phyloP scores from a whole-genome alignment of 64 coral and sea anemone species.

The Platygyra sinensis region DNA sequence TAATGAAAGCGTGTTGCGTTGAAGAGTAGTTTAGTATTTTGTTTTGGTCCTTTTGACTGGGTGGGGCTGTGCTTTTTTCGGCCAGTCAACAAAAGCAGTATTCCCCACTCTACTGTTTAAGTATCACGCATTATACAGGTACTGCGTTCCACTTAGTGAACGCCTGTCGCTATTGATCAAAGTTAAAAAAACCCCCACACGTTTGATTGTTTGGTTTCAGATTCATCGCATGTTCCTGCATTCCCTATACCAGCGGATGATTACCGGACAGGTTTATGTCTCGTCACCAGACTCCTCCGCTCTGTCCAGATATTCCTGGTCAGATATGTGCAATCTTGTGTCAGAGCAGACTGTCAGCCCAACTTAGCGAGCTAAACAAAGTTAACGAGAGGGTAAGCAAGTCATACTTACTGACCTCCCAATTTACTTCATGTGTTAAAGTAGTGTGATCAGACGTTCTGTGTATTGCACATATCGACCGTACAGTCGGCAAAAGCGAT shows the following conservation, averaged over 20 bases:
- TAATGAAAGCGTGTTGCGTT: too few relatives aligned
- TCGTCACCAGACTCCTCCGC: slow-evolving; percentile 68
- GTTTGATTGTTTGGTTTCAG: slow-evolving; percentile 24
- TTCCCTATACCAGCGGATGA: slow-evolving; percentile 92
- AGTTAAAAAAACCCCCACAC: background rate
- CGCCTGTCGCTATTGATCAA: background rate
- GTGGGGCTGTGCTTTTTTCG: too few relatives aligned
- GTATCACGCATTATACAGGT: too few relatives aligned
- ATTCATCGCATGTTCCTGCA: slow-evolving; percentile 81
- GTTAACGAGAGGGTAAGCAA: slow-evolving; percentile 75
- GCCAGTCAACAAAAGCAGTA: too few relatives aligned
- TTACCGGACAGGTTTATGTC: slow-evolving; percentile 90
- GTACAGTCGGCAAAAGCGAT: too few relatives aligned
- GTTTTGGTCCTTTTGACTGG: too few relatives aligned
- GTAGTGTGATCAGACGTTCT: too few relatives aligned
- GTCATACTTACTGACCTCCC: background rate
- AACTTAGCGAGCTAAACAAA: slow-evolving; percentile 80
- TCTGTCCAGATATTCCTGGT: slow-evolving; percentile 81
- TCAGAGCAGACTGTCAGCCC: slow-evolving; percentile 84
- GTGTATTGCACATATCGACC: too few relatives aligned
- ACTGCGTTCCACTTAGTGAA: too few relatives aligned
- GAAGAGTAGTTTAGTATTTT: too few relatives aligned
- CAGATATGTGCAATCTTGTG: slow-evolving; percentile 88
- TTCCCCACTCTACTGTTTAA: too few relatives aligned
- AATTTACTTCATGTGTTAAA: too few relatives aligned